Evolutionary conservation across 2,888 invertebrate species (phyloP), one percentile per base, ranked within the genome.

Genomic region (Gisinianus flammeolus): DNA sequence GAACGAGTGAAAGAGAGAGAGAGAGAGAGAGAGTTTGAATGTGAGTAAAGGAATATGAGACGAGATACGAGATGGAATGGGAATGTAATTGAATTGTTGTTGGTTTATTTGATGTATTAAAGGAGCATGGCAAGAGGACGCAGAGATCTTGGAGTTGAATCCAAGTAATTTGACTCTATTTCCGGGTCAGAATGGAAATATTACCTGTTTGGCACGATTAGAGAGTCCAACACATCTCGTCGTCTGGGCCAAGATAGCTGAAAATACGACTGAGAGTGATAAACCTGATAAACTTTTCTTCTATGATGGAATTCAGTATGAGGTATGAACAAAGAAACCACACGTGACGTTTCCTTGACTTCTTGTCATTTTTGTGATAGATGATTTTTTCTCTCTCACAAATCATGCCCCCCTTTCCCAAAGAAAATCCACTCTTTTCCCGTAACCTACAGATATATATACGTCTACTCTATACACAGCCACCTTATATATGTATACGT

Each of bases 161-260:
- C 85, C 85, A 5, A 78, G 76, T 62, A 85, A 84, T 79, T 76
- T 84, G 68, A 82, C 82, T 24, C 64, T 85, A 2, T 77, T 73
- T 70, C 79, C 80, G 67, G 85, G 85, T 62, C 80, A 76, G 31
- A 79, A 72, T 68, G 83, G 82, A 33, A 82, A 79, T 64, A 79
- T 85, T 58, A 84, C 85, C 24, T 85, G 85, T 68, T 75, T 82
- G 19, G 85, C 83, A 31, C 79, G 82, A 12, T 81, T 82, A 66
- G 75, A 77, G 26, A 74, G 68, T 30, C 52, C 79, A 62, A 77
- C 73, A 22, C 70, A 78, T 30, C 79, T 79, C 72, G 77, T 84
- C 73, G 79, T 68, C 8, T 84, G 83, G 83, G 81, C 83, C 28
- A 83, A 83, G 72, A 80, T 79, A 75, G 79, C 83, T 52, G 76